phyloP scores from a whole-genome alignment of 2,888 invertebrate genomes.

The Magallana nippona region DNA sequence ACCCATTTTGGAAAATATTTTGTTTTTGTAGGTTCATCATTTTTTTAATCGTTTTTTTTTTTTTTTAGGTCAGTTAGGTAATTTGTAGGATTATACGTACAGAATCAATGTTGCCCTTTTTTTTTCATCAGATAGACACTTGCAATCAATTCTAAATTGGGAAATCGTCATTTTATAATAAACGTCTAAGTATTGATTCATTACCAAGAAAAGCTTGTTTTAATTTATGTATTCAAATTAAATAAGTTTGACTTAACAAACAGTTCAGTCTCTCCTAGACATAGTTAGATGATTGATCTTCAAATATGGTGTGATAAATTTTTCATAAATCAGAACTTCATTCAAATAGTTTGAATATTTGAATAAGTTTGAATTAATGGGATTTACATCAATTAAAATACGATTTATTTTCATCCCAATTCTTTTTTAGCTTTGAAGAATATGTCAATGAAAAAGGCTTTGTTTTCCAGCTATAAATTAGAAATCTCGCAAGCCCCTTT shows the following conservation, averaged over 20 bases:
- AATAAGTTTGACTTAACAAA: conserved; percentile 8
- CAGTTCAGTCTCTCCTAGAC: neutral
- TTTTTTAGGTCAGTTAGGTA: neutral
- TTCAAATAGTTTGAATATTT: conserved; percentile 32
- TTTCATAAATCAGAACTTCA: conserved; percentile 28
- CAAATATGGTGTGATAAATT: conserved; percentile 26
- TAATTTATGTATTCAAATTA: conserved; percentile 27
- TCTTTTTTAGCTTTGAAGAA: conserved; percentile 2
- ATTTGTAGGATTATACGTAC: neutral
- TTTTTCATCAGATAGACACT: neutral
- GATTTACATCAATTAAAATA: conserved; percentile 28
- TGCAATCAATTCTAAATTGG: neutral
- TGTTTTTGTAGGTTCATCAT: neutral
- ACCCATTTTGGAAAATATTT: neutral
- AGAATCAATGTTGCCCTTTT: neutral
- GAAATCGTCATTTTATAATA: neutral
- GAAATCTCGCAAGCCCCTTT: neutral
- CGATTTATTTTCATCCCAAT: conserved; percentile 30
- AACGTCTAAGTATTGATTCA: neutral
- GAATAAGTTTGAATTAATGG: conserved; percentile 6
- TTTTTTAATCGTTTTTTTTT: conserved; percentile 19
- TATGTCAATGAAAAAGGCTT: conserved; percentile 18
- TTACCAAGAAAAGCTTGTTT: neutral
- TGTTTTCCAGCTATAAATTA: conserved; percentile 5
- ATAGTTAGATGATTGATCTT: conserved; percentile 25